phyloP scores from a whole-genome alignment of 1,140 invertebrate genomes.

The Lysiphlebus fabarum region DNA sequence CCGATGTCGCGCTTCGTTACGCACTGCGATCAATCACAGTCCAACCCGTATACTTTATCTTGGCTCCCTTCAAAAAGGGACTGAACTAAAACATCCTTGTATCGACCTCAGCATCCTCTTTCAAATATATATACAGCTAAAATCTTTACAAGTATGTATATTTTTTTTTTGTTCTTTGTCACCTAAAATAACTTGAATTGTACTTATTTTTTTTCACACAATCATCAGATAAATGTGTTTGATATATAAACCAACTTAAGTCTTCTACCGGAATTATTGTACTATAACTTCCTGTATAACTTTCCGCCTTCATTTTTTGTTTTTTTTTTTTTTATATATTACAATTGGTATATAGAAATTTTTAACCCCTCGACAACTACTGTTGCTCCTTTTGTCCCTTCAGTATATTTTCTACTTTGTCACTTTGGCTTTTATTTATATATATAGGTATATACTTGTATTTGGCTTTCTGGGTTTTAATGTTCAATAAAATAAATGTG shows the following conservation, averaged over 20 bases:
- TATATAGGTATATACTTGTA: no score
- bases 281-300: constrained; percentile 14
- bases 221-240: constrained; percentile 8
- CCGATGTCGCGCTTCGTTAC: constrained; percentile 30
- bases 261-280: constrained; percentile 2
- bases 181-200: neutral
- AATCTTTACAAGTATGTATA: no score
- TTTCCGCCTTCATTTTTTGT: neutral
- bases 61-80: neutral
- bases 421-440: no score
- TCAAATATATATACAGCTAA: no score
- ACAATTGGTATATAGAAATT: neutral
- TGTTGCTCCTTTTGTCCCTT: neutral
- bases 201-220: constrained; percentile 13
- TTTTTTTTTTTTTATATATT: neutral
- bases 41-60: constrained; percentile 14
- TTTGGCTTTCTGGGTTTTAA: no score
- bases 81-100: no score
- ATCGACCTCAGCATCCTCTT: no score
- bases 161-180: neutral
- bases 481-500: no score
- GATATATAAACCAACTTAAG: neutral
- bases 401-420: no score
- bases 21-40: constrained; percentile 29
- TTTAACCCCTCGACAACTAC: constrained; percentile 8